phyloP scores from a whole-genome alignment of 2,888 invertebrate species.

The Aspidiotus destructor region DNA sequence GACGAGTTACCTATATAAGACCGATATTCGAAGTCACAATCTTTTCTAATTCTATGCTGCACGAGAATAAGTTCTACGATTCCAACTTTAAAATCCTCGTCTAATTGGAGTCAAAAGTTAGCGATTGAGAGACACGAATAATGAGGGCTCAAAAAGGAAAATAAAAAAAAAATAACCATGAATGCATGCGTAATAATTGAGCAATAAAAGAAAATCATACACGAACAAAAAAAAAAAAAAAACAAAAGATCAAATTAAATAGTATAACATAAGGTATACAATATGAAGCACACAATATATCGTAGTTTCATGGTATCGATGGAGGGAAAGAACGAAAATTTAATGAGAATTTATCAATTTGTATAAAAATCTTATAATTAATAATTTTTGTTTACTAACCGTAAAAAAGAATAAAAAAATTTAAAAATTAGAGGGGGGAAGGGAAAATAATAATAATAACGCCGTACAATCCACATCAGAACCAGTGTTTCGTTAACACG shows the following conservation, averaged over 20 bases:
- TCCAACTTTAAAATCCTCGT: too few relatives aligned
- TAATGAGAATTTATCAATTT: too few relatives aligned
- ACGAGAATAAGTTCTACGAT: background rate
- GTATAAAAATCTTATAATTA: too few relatives aligned
- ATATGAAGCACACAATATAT: background rate
- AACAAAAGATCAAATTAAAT: background rate
- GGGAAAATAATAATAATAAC: background rate
- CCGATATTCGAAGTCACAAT: too few relatives aligned
- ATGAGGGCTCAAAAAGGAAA: background rate
- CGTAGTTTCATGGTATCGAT: too few relatives aligned
- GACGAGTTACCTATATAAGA: too few relatives aligned
- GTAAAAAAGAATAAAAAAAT: background rate
- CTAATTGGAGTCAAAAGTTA: too few relatives aligned
- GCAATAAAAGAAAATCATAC: background rate
- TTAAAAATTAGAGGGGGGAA: background rate
- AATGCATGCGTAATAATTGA: background rate
- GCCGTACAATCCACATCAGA: constrained; percentile 10
- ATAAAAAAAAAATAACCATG: background rate
- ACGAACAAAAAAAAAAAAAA: constrained; percentile 1
- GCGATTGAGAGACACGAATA: too few relatives aligned
- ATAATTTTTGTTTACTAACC: too few relatives aligned
- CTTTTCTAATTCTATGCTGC: background rate
- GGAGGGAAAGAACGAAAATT: too few relatives aligned
- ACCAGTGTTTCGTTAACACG: constrained; percentile 10
- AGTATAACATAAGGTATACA: background rate